Conservation (phyloP, 1,140 invertebrate genomes). For the Hestina assimilis region DNA sequence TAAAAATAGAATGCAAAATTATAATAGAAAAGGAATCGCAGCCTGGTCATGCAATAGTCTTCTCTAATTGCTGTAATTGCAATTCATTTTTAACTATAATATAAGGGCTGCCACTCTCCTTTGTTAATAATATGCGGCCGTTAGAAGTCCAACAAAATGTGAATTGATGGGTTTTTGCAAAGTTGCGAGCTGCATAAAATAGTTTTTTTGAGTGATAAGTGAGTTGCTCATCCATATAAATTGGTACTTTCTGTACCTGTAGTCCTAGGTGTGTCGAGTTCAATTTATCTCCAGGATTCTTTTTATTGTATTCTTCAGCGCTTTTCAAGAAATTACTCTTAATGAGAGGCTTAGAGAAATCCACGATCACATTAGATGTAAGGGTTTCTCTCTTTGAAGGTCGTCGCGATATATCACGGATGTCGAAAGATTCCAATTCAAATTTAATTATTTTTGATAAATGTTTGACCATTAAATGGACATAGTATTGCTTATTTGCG, state of each 20-base stretch:
- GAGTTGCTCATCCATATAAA: not conserved
- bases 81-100: not conserved
- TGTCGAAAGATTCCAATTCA: not conserved
- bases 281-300: conserved; percentile 1
- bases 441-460: too few relatives aligned
- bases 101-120: not conserved
- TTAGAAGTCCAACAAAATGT: conserved; percentile 6
- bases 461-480: too few relatives aligned
- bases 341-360: not conserved
- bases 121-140: not conserved
- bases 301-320: conserved; percentile 1
- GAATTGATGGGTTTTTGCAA: not conserved
- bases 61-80: not conserved
- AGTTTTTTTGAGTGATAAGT: not conserved
- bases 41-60: conserved; percentile 1
- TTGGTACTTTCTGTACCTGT: not conserved
- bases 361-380: not conserved
- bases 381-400: not conserved
- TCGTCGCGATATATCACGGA: not conserved
- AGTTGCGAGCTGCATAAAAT: not conserved
- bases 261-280: not conserved
- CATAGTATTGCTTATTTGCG: too few relatives aligned
- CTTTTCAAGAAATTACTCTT: not conserved
- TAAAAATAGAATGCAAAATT: too few relatives aligned
- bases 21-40: too few relatives aligned